These are phyloP conservation scores for Acheta domesticus DNA, from an alignment of 2,888 invertebrate species.

Conservation along the genomic window DNA sequence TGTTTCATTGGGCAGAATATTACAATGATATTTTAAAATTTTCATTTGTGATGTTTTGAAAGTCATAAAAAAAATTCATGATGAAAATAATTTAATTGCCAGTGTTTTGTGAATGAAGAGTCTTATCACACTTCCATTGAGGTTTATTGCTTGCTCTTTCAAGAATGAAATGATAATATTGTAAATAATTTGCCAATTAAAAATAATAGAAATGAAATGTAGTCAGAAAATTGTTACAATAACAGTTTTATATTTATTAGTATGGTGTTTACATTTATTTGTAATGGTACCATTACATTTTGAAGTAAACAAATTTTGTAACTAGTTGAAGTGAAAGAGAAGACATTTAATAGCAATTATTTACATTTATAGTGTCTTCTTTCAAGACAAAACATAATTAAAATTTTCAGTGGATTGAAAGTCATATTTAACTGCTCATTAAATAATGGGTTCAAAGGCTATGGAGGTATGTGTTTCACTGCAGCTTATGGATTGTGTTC, in stretches of 20 bases:
- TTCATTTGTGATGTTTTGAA: too few species aligned
- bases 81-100: too few species aligned
- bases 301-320: constrained; percentile 18
- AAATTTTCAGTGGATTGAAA: neutral
- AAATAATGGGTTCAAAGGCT: too few species aligned
- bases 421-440: neutral
- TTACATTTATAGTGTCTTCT: neutral
- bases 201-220: too few species aligned
- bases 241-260: constrained; percentile 18
- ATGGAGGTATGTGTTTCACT: neutral
- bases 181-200: too few species aligned
- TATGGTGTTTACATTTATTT: constrained; percentile 12
- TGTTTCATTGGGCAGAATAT: too few species aligned
- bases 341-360: neutral
- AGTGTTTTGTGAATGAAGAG: too few species aligned
- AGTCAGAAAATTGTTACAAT: neutral
- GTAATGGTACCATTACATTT: constrained; percentile 18
- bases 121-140: too few species aligned
- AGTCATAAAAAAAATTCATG: too few species aligned
- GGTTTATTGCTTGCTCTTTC: too few species aligned
- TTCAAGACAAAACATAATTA: neutral
- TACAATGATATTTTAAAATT: too few species aligned
- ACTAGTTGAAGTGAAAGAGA: constrained; percentile 3
- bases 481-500: neutral
- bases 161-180: too few species aligned